Evolutionary conservation across 1,140 invertebrate genomes (phyloP).

Genomic region (Panulirus ornatus): DNA sequence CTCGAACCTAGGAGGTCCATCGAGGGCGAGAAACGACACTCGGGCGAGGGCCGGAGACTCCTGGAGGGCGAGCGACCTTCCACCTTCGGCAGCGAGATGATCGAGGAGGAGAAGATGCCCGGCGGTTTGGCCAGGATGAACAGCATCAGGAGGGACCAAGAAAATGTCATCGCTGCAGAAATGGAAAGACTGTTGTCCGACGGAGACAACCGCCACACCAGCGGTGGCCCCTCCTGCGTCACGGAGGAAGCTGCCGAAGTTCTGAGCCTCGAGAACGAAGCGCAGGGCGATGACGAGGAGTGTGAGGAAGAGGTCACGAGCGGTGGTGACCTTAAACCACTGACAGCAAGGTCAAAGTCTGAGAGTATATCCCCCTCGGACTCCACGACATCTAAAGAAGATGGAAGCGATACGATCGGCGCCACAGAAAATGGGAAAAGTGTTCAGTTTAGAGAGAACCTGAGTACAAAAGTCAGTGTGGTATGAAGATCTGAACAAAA

Average conservation of each 20-base stretch:
- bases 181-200: conserved; percentile 47
- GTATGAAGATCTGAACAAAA: conserved; percentile 14
- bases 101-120: conserved; percentile 51
- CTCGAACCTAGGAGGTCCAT: neutral
- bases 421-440: conserved; percentile 12
- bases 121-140: neutral
- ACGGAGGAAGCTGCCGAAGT: neutral
- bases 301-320: neutral
- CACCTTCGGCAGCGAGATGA: conserved; percentile 24
- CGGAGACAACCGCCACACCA: too few species aligned
- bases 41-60: conserved; percentile 49
- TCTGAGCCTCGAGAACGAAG: neutral
- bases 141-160: conserved; percentile 30
- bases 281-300: neutral
- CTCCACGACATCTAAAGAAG: neutral
- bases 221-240: neutral
- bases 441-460: conserved; percentile 19
- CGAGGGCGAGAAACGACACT: conserved; percentile 53
- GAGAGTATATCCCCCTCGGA: neutral
- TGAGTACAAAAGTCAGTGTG: conserved; percentile 40
- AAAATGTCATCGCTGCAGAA: conserved; percentile 38
- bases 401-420: neutral
- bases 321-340: too few species aligned
- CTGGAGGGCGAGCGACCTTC: conserved; percentile 37
- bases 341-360: too few species aligned